Evolutionary conservation across 2,888 invertebrate species (phyloP).

Genomic region (Machimus rusticus): DNA sequence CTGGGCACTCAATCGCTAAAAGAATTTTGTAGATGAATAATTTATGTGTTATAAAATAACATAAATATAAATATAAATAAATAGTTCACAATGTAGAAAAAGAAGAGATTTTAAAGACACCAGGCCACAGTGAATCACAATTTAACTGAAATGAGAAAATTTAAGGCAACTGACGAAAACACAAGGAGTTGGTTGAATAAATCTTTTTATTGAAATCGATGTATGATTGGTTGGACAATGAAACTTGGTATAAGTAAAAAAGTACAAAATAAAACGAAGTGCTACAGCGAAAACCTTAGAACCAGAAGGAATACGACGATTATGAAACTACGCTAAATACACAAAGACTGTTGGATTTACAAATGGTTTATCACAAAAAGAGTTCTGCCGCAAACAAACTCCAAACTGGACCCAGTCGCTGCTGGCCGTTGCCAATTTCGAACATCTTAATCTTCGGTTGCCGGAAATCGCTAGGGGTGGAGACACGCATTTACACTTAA

Average conservation of each 20-base stretch:
- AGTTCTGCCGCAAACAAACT: neutral
- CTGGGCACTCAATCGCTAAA: neutral
- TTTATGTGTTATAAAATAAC: neutral
- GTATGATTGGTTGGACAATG: neutral
- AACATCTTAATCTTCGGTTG: neutral
- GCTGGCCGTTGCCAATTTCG: neutral
- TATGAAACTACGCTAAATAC: slow-evolving; percentile 3
- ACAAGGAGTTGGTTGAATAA: neutral
- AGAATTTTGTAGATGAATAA: neutral
- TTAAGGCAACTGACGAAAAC: neutral
- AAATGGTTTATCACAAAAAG: slow-evolving; percentile 31
- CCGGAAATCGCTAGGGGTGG: neutral
- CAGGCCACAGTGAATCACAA: neutral
- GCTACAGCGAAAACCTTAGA: neutral
- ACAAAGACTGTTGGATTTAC: neutral
- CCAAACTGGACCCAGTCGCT: neutral
- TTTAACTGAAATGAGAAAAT: neutral
- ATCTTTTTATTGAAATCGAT: slow-evolving; percentile 21
- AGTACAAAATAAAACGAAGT: neutral
- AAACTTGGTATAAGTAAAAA: neutral
- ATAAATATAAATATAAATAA: neutral
- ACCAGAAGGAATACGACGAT: neutral
- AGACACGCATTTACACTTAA: slow-evolving; percentile 20
- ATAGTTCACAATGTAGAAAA: neutral
- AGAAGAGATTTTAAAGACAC: neutral